Evolutionary conservation across 2,888 invertebrate genomes (phyloP), one percentile per base, ranked within the genome.

Genomic region (Aphidius colemani): DNA sequence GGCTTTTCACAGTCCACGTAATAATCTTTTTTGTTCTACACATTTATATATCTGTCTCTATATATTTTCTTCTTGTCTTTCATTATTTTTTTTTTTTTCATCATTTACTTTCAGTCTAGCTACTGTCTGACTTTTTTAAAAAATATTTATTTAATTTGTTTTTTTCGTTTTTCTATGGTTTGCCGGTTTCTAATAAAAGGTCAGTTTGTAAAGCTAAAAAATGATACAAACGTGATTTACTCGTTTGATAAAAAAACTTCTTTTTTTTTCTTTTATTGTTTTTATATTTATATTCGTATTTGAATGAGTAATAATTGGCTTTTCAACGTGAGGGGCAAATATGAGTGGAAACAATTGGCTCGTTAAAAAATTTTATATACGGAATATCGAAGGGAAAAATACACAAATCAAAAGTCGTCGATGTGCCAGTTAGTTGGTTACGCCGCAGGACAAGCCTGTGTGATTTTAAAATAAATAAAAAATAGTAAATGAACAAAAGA

Each of bases 401-500:
- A 55, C 59, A 30, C 30, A 63, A 59, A 55, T 59, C 53, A 63
- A 51, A 40, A 53, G 44, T 46, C 40, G 53, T 62, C 51, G 53
- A 63, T 59, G 63, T 59, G 53, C 51, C 59, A 53, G 59, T 59
- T 63, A 59, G 63, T 59, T 53, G 45, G 63, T 53, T 59, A 30
- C 43, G 55, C 53, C 63, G 43, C 53, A 45, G 59, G 53, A 30
- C 30, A 44, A 43, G 30, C 48, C 40, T 49, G 48, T 55, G 46
- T 55, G 56, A 56, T 56, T 56, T 44, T 30, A 9, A 30, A 18
- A 56, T 41, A 55, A 44, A 18, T 45, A 56, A 46, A 18, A 46
- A 45, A 18, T 30, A 30, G n/a, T 10, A 30, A 51, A 44, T 7
- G 30, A 30, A 30, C 18, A 45, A 13, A n/a, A 10, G 44, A 13